phyloP scores from a whole-genome alignment of 2,113 vertebrate genomes.

The Platanista minor region DNA sequence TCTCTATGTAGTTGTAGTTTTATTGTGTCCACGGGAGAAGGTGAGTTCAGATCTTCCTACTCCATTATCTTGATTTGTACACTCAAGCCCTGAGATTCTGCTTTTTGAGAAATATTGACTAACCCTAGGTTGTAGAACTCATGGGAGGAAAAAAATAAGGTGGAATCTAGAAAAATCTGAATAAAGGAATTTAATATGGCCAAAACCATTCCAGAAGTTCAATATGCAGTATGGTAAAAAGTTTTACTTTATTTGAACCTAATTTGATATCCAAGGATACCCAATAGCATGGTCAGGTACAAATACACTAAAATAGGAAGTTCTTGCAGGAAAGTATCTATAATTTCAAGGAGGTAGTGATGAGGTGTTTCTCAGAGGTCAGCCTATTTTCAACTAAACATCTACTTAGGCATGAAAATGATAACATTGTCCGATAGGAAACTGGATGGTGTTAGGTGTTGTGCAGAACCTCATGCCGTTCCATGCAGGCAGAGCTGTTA shows the following conservation, averaged over 20 bases:
- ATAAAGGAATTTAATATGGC: not conserved
- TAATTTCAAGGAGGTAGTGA: not conserved
- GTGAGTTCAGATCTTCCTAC: not conserved
- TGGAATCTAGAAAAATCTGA: not conserved
- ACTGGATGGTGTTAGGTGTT: fast-evolving
- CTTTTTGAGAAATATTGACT: not conserved
- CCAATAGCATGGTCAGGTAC: not conserved
- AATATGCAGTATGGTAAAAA: not conserved
- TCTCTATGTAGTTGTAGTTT: not conserved
- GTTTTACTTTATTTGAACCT: not conserved
- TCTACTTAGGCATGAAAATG: not conserved
- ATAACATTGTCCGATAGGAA: not conserved
- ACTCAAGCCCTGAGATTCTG: not conserved
- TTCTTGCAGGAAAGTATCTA: not conserved
- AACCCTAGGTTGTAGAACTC: not conserved
- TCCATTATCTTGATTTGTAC: not conserved
- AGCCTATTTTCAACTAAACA: not conserved
- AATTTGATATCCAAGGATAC: not conserved
- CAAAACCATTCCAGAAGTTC: not conserved
- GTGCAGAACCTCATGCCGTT: not conserved
- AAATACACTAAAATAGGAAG: not conserved
- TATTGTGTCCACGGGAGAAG: not conserved
- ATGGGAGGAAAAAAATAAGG: not conserved
- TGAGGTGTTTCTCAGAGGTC: not conserved
- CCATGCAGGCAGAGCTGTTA: not conserved